Percentiles rank a stretch among this genome's conserved stretches.
Conservation (phyloP, 2,888 invertebrate genomes). For the Portevinia maculata region DNA sequence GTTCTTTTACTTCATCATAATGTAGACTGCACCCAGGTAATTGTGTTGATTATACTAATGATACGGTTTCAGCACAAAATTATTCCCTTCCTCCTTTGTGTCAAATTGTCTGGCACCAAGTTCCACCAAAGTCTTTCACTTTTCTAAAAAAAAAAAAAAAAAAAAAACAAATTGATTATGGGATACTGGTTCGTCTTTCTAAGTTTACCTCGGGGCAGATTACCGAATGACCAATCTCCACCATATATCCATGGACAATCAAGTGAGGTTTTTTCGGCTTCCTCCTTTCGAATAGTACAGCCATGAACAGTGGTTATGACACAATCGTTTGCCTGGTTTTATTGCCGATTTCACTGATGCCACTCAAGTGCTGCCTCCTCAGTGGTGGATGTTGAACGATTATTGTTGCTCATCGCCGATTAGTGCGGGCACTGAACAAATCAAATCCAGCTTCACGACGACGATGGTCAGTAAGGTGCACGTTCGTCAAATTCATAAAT, state of each 20-base stretch:
- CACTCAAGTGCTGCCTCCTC: constrained; percentile 23
- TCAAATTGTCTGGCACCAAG: constrained; percentile 45
- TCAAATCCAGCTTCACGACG: constrained; percentile 27
- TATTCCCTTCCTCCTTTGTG: constrained; percentile 63
- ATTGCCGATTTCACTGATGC: constrained; percentile 49
- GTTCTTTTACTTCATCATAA: constrained; percentile 58
- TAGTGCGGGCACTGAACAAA: constrained; percentile 51
- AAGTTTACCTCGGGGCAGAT: constrained; percentile 45
- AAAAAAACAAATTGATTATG: constrained; percentile 55
- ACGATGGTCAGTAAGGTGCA: constrained; percentile 43
- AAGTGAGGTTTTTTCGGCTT: constrained; percentile 47
- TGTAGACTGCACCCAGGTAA: constrained; percentile 63
- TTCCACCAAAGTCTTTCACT: constrained; percentile 68
- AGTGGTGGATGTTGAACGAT: constrained; percentile 20
- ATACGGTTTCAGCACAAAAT: constrained; percentile 47
- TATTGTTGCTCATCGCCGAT: constrained; percentile 60
- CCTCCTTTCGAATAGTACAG: constrained; percentile 67
- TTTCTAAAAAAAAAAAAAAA: constrained; percentile 39
- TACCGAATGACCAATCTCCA: constrained; percentile 68
- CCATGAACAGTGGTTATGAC: constrained; percentile 59
- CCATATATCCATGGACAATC: constrained; percentile 50
- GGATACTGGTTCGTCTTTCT: constrained; percentile 62
- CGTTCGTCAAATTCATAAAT: constrained; percentile 34
- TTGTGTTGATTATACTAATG: constrained; percentile 67
- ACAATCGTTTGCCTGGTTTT: constrained; percentile 57